Evolutionary conservation across 2,113 vertebrate species (phyloP), one percentile per base, ranked within the genome.

Genomic region (Erinaceus europaeus): DNA sequence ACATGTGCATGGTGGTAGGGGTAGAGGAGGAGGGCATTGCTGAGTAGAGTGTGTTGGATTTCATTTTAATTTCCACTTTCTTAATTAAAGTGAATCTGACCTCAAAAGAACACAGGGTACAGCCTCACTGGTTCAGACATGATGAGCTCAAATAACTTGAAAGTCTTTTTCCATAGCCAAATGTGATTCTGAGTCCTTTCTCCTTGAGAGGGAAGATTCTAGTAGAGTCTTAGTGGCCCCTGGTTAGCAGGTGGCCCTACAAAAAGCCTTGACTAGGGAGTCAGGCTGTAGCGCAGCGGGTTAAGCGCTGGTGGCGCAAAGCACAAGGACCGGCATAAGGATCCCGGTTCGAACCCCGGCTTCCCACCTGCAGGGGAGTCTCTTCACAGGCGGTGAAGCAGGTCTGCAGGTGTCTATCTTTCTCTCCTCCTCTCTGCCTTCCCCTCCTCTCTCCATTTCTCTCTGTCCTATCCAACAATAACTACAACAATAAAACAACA

Each of bases 51-150:
- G 27, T 86, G 57, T 64, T 84, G 10, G n/a, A 46, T 90, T 90
- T 76, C 40, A 40, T 71, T 85, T 84, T 77, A 3, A 25, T 40
- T 65, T 65, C 25, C 62, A 65, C 81, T 86, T 87, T 38, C 78
- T 84, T 78, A 86, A 84, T 94, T 86, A 82, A 91, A 82, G 27
- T 61, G 79, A 92, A 78, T 74, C 48, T 87, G 69, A 78, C 69
- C 64, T 77, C 62, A 86, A 84, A 94, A 90, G 74, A 90, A 94
- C 65, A 90, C 20, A 81, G 77, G 20, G 57, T 57, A 90, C 64
- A 80, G 84, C 59, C 81, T 78, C 48, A 62, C 20, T 72, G 74
- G 77, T 40, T 90, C 84, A 93, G 78, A 72, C 27, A 57, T 4
- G 9, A 90, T 74, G 82, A 71, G 74, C 53, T 69, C 36, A 25